Percentiles rank a stretch among this genome's conserved stretches.
phyloP scores from a whole-genome alignment of 1,140 invertebrate genomes.

The Scaptomyza graminum region DNA sequence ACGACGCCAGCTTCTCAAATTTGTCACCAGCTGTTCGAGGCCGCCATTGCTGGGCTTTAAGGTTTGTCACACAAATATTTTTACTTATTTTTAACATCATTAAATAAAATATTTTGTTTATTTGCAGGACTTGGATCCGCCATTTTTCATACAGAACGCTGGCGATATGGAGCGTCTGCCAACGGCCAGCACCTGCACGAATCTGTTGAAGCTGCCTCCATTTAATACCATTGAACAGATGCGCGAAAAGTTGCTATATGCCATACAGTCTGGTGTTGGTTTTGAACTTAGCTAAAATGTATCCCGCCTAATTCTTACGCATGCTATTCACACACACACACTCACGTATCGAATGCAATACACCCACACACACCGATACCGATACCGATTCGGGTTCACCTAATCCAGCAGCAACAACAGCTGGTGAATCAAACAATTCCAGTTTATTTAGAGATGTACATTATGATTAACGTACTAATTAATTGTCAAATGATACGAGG shows the following conservation, averaged over 20 bases:
- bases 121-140: conserved; percentile 94
- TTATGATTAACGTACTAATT: conserved; percentile 65
- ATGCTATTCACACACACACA: conserved; percentile 1
- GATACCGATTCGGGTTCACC: conserved; percentile 22
- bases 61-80: conserved; percentile 85
- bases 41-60: conserved; percentile 99
- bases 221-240: conserved; percentile 92
- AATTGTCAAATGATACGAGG: conserved; percentile 63
- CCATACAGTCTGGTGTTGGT: conserved; percentile 96
- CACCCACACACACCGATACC: conserved; percentile 7
- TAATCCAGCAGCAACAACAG: conserved; percentile 21
- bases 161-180: conserved; percentile 94
- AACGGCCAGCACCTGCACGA: conserved; percentile 98
- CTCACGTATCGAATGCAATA: not conserved
- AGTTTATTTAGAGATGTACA: conserved; percentile 62
- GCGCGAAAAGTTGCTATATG: conserved; percentile 94
- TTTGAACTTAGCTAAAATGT: conserved; percentile 95
- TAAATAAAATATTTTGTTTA: conserved; percentile 12
- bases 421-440: conserved; percentile 43
- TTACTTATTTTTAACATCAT: no score
- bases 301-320: not conserved
- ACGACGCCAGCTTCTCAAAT: conserved; percentile 94
- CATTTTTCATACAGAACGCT: conserved; percentile 96
- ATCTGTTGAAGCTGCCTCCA: conserved; percentile 97
- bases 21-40: conserved; percentile 98